These are phyloP conservation scores for Champsocephalus esox DNA, from an alignment of 2,797 vertebrate species.

Conservation along the genomic window DNA sequence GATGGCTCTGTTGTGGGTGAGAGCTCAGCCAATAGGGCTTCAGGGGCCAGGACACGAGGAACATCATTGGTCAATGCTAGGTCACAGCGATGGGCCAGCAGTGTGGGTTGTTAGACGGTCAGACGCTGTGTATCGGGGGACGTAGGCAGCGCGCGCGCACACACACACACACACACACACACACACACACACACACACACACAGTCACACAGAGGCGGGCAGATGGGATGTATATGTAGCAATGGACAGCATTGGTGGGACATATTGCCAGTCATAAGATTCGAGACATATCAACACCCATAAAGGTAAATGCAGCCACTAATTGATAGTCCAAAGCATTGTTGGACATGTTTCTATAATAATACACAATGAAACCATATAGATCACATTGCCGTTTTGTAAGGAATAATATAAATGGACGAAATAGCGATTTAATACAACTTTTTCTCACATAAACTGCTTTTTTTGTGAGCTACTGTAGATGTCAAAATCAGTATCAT, in stretches of 20 bases:
- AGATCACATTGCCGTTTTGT: too few relatives aligned
- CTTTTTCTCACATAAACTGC: neutral
- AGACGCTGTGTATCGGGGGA: constrained; percentile 47
- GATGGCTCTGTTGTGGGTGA: constrained; percentile 76
- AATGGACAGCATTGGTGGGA: constrained; percentile 23
- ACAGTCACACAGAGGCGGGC: constrained; percentile 9
- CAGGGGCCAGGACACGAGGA: constrained; percentile 42
- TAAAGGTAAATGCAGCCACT: too few relatives aligned
- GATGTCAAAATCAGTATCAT: constrained; percentile 4
- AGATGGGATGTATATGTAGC: constrained; percentile 32
- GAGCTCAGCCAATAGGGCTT: constrained; percentile 70
- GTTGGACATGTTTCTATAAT: too few relatives aligned
- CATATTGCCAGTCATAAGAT: neutral
- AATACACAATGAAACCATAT: too few relatives aligned
- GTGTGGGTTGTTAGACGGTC: constrained; percentile 62
- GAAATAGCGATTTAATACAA: too few relatives aligned
- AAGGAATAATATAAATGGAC: too few relatives aligned
- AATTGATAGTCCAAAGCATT: too few relatives aligned
- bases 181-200: constrained; percentile 9
- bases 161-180: constrained; percentile 2
- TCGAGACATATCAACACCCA: too few relatives aligned
- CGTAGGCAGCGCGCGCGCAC: constrained; percentile 6
- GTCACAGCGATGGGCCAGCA: constrained; percentile 61
- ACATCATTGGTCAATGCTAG: constrained; percentile 71
- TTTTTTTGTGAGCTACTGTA: constrained; percentile 1